These are phyloP conservation scores for Dastarcus helophoroides DNA, from an alignment of 2,888 invertebrate genomes.

Conservation along the genomic window DNA sequence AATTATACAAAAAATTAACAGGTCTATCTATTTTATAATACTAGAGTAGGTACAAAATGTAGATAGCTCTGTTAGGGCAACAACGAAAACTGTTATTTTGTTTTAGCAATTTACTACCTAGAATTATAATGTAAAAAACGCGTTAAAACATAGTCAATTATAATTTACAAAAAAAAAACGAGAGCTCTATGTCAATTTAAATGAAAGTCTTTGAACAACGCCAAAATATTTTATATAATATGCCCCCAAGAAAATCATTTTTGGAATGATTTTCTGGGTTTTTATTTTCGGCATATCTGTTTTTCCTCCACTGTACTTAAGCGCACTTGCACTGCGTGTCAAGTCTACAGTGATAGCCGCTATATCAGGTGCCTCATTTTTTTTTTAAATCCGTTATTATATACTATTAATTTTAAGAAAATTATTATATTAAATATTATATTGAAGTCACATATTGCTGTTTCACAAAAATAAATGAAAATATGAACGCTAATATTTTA, in stretches of 20 bases:
- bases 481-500: conserved; percentile 15
- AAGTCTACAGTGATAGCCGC: conserved; percentile 31
- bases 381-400: conserved; percentile 33
- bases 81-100: no score
- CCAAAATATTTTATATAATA: no score
- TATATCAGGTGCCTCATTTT: conserved; percentile 36
- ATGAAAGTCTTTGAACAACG: no score
- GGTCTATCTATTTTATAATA: no score
- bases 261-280: no score
- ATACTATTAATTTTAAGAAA: conserved; percentile 35
- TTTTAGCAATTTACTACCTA: no score
- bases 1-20: no score
- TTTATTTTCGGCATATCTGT: conserved; percentile 5
- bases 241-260: no score
- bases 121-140: no score
- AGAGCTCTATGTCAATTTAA: conserved; percentile 20
- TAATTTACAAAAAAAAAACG: conserved; percentile 16
- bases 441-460: conserved; percentile 37
- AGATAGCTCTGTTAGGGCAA: no score
- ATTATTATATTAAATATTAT: conserved; percentile 35
- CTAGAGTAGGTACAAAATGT: no score
- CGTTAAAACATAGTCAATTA: conserved; percentile 23
- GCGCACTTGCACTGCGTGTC: conserved; percentile 27
- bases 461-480: conserved; percentile 37
- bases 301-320: conserved; percentile 26